These are phyloP conservation scores for Patiria pectinifera DNA, from an alignment of 53 echinoderm and acorn worm species.

Conservation along the genomic window DNA sequence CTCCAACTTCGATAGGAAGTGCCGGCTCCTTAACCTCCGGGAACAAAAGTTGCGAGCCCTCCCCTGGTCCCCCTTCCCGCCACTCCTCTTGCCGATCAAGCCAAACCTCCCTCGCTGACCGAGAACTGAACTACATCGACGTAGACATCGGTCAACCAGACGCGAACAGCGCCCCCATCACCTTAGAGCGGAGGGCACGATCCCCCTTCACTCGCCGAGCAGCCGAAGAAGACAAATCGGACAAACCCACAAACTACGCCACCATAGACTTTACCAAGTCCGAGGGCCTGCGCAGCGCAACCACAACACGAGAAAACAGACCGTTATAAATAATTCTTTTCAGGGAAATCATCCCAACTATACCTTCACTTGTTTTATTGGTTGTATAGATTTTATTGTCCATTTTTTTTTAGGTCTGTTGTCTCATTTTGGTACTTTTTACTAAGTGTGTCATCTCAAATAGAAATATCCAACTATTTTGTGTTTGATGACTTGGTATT, in stretches of 20 bases:
- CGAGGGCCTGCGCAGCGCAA: constrained; percentile 81
- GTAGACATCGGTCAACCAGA: constrained; percentile 84
- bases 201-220: constrained; percentile 79
- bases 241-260: constrained; percentile 83
- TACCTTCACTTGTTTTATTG: not conserved
- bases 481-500: not conserved
- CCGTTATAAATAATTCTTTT: constrained; percentile 17
- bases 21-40: constrained; percentile 59
- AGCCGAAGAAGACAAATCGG: constrained; percentile 82
- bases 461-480: not conserved
- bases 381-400: not conserved
- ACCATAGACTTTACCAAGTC: constrained; percentile 98
- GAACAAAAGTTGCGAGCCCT: constrained; percentile 55
- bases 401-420: not conserved
- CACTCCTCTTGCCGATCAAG: constrained; percentile 76
- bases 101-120: constrained; percentile 73
- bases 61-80: constrained; percentile 69
- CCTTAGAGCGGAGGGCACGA: constrained; percentile 65
- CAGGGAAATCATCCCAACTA: not conserved
- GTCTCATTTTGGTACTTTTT: not conserved
- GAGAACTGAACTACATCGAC: constrained; percentile 94
- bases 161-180: constrained; percentile 32
- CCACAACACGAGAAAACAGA: constrained; percentile 80
- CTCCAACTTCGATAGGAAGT: constrained; percentile 58
- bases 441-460: not conserved